These are phyloP conservation scores for Trichogramma pretiosum DNA, from an alignment of 1,140 invertebrate species.

Conservation along the genomic window DNA sequence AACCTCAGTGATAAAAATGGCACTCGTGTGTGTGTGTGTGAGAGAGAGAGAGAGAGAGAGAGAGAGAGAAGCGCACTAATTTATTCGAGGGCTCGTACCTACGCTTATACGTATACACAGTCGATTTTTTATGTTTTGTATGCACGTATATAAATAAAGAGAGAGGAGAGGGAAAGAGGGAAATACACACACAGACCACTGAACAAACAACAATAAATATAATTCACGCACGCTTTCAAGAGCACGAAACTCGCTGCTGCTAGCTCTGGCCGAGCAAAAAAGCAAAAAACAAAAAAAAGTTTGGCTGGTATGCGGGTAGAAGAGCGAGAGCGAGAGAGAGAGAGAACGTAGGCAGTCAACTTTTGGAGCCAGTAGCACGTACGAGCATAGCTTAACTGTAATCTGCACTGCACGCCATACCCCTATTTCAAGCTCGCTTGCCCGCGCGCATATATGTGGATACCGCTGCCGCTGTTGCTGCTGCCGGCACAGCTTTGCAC, in stretches of 20 bases:
- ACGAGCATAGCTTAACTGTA: constrained; percentile 47
- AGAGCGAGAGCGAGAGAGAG: constrained; percentile 19
- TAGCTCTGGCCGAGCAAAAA: no score
- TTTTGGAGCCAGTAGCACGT: constrained; percentile 45
- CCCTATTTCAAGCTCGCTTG: constrained; percentile 34
- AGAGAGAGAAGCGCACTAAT: constrained; percentile 20
- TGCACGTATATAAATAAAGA: no score
- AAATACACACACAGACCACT: no score
- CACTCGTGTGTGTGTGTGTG: no score
- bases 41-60: neutral
- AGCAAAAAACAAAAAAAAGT: constrained; percentile 6
- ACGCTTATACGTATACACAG: constrained; percentile 18
- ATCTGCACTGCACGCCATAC: constrained; percentile 45
- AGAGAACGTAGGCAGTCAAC: constrained; percentile 21
- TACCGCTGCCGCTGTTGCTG: constrained; percentile 15
- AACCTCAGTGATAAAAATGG: no score
- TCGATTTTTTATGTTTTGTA: constrained; percentile 8
- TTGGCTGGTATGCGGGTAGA: constrained; percentile 20
- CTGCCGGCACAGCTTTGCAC: no score
- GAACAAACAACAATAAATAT: constrained; percentile 49
- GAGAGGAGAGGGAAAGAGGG: no score
- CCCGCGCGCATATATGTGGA: no score
- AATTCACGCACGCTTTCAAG: constrained; percentile 32
- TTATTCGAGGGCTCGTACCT: constrained; percentile 33
- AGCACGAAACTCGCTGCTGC: no score